A percentile compares a stretch with the other conserved stretches of the same genome.
Conservation (phyloP, 2,113 vertebrate genomes). For the Xiphophorus hellerii region DNA sequence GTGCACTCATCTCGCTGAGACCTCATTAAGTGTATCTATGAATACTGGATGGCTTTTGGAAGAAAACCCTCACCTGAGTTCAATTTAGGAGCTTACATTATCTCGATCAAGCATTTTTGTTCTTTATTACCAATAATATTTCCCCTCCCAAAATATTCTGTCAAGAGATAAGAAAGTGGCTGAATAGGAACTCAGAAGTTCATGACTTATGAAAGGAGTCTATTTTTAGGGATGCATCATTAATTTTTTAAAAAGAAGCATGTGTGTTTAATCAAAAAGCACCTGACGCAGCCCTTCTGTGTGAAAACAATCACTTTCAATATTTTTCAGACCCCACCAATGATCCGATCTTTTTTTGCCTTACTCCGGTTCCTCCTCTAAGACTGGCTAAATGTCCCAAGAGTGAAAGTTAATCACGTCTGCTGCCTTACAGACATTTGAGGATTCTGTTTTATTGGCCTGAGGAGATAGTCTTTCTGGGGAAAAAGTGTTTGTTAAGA, state of each 20-base stretch:
- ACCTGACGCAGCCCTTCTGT: constrained; percentile 48
- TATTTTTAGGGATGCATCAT: constrained; percentile 36
- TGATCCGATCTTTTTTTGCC: constrained; percentile 58
- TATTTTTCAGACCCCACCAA: constrained; percentile 71
- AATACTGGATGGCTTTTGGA: constrained; percentile 22
- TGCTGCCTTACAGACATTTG: constrained; percentile 85
- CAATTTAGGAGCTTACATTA: constrained; percentile 51
- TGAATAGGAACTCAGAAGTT: constrained; percentile 53
- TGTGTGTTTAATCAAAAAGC: constrained; percentile 61
- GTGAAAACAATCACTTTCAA: constrained; percentile 70
- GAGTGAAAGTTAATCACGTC: constrained; percentile 71
- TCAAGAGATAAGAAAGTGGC: constrained; percentile 55
- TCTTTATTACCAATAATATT: constrained; percentile 54
- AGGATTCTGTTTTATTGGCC: constrained; percentile 65
- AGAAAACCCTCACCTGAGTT: constrained; percentile 50
- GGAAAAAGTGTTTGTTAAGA: constrained; percentile 25
- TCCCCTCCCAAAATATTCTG: constrained; percentile 50
- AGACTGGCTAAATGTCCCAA: constrained; percentile 67
- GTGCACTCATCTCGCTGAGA: constrained; percentile 36
- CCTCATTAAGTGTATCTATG: constrained; percentile 42
- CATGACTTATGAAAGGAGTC: constrained; percentile 37
- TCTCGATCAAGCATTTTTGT: constrained; percentile 63
- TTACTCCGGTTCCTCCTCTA: constrained; percentile 60
- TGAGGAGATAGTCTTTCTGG: constrained; percentile 28
- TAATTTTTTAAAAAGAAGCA: constrained; percentile 55